These are phyloP conservation scores for Eilema sororculum DNA, from an alignment of 2,888 invertebrate genomes.

Conservation along the genomic window DNA sequence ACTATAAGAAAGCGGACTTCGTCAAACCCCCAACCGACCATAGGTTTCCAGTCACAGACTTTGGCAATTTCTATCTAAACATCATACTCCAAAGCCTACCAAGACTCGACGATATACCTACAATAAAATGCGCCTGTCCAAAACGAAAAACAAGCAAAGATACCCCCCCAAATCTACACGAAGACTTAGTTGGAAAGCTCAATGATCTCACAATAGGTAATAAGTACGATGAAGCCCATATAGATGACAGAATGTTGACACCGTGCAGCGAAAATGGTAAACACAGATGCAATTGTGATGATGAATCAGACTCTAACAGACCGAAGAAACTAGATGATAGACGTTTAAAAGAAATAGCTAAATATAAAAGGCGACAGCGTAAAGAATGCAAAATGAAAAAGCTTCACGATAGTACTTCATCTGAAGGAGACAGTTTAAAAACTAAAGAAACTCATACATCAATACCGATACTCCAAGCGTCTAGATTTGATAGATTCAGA, in stretches of 20 bases:
- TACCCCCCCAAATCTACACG: conserved; percentile 62
- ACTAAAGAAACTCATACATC: conserved; percentile 77
- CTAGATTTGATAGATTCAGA: conserved; percentile 80
- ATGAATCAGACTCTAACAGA: conserved; percentile 87
- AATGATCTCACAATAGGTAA: conserved; percentile 81
- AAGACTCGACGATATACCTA: conserved; percentile 91
- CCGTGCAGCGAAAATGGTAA: conserved; percentile 91
- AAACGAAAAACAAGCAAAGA: conserved; percentile 77
- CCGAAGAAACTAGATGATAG: conserved; percentile 76
- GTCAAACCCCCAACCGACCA: conserved; percentile 88
- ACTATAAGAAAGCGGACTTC: conserved; percentile 84
- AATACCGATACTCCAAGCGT: conserved; percentile 82
- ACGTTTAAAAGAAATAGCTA: conserved; percentile 81
- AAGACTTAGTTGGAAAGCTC: conserved; percentile 75
- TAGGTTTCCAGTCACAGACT: conserved; percentile 90
- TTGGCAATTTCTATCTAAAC: conserved; percentile 88
- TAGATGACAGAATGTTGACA: conserved; percentile 91
- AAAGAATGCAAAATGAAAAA: conserved; percentile 80
- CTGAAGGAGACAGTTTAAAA: conserved; percentile 72
- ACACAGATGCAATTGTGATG: conserved; percentile 92
- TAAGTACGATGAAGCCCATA: conserved; percentile 53
- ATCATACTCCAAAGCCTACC: conserved; percentile 90
- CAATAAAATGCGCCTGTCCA: conserved; percentile 80
- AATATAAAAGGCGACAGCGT: conserved; percentile 77
- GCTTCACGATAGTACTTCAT: conserved; percentile 79